These are phyloP conservation scores for Sparus aurata DNA, from an alignment of 2,797 vertebrate genomes.

Conservation along the genomic window DNA sequence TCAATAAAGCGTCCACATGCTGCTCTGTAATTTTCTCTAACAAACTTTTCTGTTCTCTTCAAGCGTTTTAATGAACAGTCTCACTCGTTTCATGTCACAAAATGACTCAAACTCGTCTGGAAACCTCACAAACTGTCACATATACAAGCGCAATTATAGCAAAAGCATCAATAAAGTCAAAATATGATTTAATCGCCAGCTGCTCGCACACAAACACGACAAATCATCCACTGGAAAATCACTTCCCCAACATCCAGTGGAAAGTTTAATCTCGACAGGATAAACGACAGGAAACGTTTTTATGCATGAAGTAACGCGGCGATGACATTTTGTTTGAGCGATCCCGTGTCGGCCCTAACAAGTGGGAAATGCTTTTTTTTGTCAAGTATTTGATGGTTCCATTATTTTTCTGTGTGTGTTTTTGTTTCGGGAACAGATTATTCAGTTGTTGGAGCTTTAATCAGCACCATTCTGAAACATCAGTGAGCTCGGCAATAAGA, in stretches of 20 bases:
- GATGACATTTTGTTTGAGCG: too few relatives aligned
- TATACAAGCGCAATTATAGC: neutral
- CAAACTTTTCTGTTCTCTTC: neutral
- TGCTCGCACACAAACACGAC: constrained; percentile 1
- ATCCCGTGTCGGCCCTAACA: too few relatives aligned
- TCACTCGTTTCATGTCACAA: neutral
- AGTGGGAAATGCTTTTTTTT: too few relatives aligned
- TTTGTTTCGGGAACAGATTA: neutral
- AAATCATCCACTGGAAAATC: neutral
- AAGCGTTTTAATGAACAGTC: neutral
- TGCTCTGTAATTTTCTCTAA: neutral
- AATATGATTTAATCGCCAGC: neutral
- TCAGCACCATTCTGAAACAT: too few relatives aligned
- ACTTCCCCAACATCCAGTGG: neutral
- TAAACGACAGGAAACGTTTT: neutral
- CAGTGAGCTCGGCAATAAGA: too few relatives aligned
- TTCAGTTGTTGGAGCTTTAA: too few relatives aligned
- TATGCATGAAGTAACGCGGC: too few relatives aligned
- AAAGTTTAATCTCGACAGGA: neutral
- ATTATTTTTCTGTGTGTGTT: too few relatives aligned
- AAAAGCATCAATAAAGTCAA: neutral
- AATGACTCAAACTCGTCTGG: neutral
- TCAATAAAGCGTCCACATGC: neutral
- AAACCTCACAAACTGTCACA: constrained; percentile 1
- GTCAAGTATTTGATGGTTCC: too few relatives aligned